phyloP scores from a whole-genome alignment of 2,113 vertebrate genomes.

The Leptosomus discolor region DNA sequence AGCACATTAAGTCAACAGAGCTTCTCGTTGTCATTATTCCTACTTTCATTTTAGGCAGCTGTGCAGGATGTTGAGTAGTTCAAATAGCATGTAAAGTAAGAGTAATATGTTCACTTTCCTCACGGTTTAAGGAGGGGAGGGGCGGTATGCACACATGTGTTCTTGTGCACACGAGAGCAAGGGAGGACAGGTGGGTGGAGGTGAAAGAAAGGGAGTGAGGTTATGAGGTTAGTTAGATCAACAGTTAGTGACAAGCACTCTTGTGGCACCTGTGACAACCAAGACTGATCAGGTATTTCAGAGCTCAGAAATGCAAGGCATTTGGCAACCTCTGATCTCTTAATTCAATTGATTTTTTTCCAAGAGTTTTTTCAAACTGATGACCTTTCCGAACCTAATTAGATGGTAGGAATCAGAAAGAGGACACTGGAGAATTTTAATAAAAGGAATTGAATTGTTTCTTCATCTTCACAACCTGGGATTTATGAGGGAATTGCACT shows the following conservation, averaged over 20 bases:
- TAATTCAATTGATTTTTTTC: constrained; percentile 60
- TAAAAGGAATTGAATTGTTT: constrained; percentile 66
- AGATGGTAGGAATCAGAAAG: constrained; percentile 61
- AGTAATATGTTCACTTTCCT: background rate
- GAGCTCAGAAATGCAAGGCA: constrained; percentile 29
- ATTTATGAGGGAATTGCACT: constrained; percentile 79
- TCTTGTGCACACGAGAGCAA: background rate
- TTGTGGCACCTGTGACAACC: background rate
- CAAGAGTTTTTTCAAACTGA: constrained; percentile 58
- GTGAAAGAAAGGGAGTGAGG: background rate
- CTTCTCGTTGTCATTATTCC: background rate
- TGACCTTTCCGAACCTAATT: constrained; percentile 75
- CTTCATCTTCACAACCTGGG: constrained; percentile 74
- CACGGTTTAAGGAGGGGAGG: background rate
- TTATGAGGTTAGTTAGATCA: background rate
- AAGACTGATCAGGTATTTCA: constrained; percentile 18
- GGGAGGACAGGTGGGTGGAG: background rate
- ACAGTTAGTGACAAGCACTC: background rate
- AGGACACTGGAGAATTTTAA: constrained; percentile 71
- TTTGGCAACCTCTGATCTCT: constrained; percentile 39
- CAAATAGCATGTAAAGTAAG: background rate
- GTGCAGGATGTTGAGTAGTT: background rate
- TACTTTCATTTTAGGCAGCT: background rate
- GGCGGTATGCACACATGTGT: background rate
- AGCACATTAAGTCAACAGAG: background rate